phyloP scores from a whole-genome alignment of 2,113 vertebrate genomes.

The Setophaga coronata region DNA sequence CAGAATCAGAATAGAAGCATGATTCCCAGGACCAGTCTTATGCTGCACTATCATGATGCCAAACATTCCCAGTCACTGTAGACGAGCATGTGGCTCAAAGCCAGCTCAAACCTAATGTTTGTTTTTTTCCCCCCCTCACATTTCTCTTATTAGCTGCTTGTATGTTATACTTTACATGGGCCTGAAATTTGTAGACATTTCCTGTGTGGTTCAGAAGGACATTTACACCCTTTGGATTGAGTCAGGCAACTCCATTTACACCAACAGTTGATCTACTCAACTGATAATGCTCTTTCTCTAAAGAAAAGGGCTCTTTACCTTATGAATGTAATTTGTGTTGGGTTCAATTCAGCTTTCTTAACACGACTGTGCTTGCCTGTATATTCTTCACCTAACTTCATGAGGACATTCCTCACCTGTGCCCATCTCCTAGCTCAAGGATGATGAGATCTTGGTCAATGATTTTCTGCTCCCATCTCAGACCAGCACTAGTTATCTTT shows the following conservation, averaged over 20 bases:
- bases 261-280: neutral
- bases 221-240: neutral
- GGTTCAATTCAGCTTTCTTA: neutral
- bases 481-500: neutral
- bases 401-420: neutral
- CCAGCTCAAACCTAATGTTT: neutral
- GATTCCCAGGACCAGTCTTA: neutral
- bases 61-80: neutral
- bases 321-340: neutral
- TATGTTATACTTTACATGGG: neutral
- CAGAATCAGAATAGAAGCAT: neutral
- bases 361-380: neutral
- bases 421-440: neutral
- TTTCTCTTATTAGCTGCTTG: neutral
- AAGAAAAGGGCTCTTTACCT: neutral
- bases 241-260: neutral
- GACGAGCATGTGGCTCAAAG: neutral
- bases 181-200: neutral
- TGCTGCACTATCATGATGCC: neutral
- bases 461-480: neutral
- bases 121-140: fast-evolving
- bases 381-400: neutral
- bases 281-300: neutral
- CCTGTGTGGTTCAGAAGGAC: neutral
- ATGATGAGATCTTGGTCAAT: neutral